Base-by-base conservation (phyloP, 2,113 vertebrate species). In the Natator depressus region DNA sequence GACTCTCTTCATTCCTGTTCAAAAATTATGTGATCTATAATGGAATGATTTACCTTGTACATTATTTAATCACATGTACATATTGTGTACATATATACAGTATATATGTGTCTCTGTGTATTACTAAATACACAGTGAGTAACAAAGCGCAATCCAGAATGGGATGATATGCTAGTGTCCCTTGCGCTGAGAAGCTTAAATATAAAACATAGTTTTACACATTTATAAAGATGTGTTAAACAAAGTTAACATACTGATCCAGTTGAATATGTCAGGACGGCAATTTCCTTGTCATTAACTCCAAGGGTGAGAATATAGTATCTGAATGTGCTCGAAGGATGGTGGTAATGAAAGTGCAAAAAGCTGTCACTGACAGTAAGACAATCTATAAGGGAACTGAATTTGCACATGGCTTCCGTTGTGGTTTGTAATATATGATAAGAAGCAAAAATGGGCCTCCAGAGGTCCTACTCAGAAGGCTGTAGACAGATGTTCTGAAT, bases 261-360 rank as follows among this genome's bases (percentile, higher is more conserved):
- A 84, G 17, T 5, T 80, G 16, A 93, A 81, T 76, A 19, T 85
- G 57, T 46, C 85, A 87, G 84, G 76, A 89, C 0, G 2, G 87
- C 87, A 91, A 2, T 96, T 86, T 97, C 97, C 95, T 96, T 96
- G 98, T 96, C 96, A 97, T 55, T 91, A 87, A 96, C 98, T 97
- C 95, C 80, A 89, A 80, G 93, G 95, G 95, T 98, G 93, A 96
- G 97, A 95, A 96, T 95, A 97, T 46, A 57, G 7, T 86, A 82
- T 85, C 82, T 86, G 95, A 98, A 79, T 92, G 27, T 82, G 51
- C 47, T 87, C 78, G 54, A 90, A 95, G 93, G 96, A 69, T 29
- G 7, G 96, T 95, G 96, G 92, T 95, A 98, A 96, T 89, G 96
- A 98, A 97, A 98, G 97, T 96, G 96, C 95, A 88, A 96, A 98